Base-by-base conservation (phyloP, 1,140 invertebrate genomes). In the Brachionus plicatilis region DNA sequence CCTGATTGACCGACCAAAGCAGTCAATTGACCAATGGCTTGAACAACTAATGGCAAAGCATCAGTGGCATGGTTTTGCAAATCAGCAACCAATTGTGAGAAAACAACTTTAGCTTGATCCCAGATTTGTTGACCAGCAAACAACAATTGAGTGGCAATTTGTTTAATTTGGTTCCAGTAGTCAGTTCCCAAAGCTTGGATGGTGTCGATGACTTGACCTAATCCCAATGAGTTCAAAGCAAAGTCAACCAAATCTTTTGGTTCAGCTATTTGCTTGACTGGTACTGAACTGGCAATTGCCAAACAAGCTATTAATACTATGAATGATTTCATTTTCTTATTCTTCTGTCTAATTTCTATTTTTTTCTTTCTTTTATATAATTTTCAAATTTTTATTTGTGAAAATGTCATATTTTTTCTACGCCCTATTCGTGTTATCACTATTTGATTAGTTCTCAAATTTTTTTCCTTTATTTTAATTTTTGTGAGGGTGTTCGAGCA, bases 51-150 rank as follows among this genome's bases (percentile, higher is more conserved):
- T 50, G 43, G 43, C 11, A 56, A 29, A 56, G 75, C 75, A 56
- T 78, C 50, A 56, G 33, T 45, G 37, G 50, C 75, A n/a, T 78
- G 75, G 75, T 78, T 78, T 47, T 50, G 50, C 12, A 78, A 56
- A 78, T 78, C 75, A 14, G 24, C 12, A 12, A 47, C 75, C 12
- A 78, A 56, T 56, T 78, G 75, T 14, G 8, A 7, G 12, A 78
- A 56, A 14, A 78, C 17, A 2, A 29, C 41, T 37, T n/a, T 37
- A n/a, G 50, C 75, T 56, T 78, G 75, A 27, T 56, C 3, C 75
- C 75, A 78, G 12, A 45, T 45, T 45, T 78, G 37, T 78, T 78
- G 75, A 53, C 75, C 75, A 53, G 75, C 75, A 3, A 78, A 78
- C 24, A 78, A 53, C 24, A 78, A 53, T 53, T 78, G 75, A 41